Conservation (phyloP, 2,888 invertebrate species). For the Seladonia tumulorum region DNA sequence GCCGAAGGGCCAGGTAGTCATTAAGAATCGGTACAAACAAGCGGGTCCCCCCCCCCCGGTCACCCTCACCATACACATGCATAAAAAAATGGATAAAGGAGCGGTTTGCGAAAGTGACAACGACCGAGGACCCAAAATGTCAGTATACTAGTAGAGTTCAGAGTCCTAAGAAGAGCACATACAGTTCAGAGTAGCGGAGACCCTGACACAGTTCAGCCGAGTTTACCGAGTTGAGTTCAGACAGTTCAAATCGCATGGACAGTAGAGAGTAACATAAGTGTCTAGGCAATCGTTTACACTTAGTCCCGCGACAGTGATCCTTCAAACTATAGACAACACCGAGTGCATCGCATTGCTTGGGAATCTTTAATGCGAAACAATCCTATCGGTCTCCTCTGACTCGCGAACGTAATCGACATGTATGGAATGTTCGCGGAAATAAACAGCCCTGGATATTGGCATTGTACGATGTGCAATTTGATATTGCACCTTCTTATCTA, state of each 20-base stretch:
- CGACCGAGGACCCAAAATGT: neutral
- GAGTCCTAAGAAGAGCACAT: too few species aligned
- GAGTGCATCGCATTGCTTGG: neutral
- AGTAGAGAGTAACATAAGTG: neutral
- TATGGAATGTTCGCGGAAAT: neutral
- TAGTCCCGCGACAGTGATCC: neutral
- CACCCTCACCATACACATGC: neutral
- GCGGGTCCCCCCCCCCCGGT: too few species aligned
- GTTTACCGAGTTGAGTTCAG: neutral
- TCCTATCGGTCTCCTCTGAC: neutral
- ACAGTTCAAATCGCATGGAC: neutral
- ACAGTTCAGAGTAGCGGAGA: too few species aligned
- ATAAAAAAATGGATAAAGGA: neutral
- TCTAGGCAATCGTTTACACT: too few species aligned
- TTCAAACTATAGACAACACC: too few species aligned
- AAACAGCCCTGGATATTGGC: neutral
- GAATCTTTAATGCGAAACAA: neutral
- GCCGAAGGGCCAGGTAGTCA: neutral
- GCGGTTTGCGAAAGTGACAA: neutral
- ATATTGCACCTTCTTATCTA: neutral
- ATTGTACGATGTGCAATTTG: neutral
- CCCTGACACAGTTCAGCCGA: too few species aligned
- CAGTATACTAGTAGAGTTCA: too few species aligned
- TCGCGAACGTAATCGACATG: neutral
- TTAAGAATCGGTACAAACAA: too few species aligned